phyloP scores from a whole-genome alignment of 1,140 invertebrate genomes.

The Centruroides vittatus region DNA sequence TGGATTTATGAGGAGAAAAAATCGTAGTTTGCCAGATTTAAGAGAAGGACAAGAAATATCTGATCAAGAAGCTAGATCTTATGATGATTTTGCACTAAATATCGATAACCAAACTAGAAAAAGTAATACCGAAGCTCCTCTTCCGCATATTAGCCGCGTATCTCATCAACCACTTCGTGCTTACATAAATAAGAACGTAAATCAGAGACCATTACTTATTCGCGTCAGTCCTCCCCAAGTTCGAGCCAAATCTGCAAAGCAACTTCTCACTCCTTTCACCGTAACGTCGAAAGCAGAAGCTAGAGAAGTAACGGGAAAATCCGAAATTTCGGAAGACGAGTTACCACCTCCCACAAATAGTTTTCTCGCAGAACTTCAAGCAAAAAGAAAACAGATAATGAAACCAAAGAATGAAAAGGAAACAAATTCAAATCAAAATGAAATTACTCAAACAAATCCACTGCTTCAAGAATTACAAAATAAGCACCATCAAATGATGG shows the following conservation, averaged over 20 bases:
- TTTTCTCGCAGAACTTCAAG: not conserved
- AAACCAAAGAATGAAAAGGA: not conserved
- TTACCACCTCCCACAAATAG: too few species aligned
- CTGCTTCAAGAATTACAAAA: constrained; percentile 64
- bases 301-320: too few species aligned
- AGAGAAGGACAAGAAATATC: constrained; percentile 45
- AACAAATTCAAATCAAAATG: not conserved
- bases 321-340: too few species aligned
- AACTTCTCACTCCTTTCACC: not conserved
- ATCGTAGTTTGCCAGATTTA: constrained; percentile 78
- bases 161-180: constrained; percentile 14
- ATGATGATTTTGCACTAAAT: constrained; percentile 13
- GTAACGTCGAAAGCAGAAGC: too few species aligned
- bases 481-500: constrained; percentile 16
- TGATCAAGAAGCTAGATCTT: not conserved
- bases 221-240: constrained; percentile 10
- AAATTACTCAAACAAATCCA: constrained; percentile 29
- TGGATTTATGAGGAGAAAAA: constrained; percentile 70
- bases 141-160: constrained; percentile 1
- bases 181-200: constrained; percentile 12
- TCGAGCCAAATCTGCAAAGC: not conserved
- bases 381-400: not conserved
- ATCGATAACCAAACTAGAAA: not conserved
- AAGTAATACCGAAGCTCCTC: not conserved
- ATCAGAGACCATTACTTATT: constrained; percentile 7